These are phyloP conservation scores for Conistra vaccinii DNA, from an alignment of 2,888 invertebrate species.

Conservation along the genomic window DNA sequence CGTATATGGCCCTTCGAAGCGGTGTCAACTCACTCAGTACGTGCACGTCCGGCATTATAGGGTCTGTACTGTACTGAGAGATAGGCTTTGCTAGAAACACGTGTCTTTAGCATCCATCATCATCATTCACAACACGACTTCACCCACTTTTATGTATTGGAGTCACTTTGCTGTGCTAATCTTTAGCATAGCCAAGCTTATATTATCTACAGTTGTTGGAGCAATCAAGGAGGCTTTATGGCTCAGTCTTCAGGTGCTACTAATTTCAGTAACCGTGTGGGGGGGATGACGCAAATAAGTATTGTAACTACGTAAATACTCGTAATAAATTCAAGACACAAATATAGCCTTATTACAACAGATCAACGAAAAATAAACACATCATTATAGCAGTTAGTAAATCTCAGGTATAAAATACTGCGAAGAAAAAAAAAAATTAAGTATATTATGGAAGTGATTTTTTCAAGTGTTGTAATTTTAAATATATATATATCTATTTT, in stretches of 20 bases:
- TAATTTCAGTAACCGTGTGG: neutral
- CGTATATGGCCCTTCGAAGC: slow-evolving; percentile 61
- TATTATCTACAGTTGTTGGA: too few relatives aligned
- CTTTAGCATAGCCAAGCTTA: neutral
- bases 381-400: too few relatives aligned
- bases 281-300: neutral
- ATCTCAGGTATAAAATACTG: too few relatives aligned
- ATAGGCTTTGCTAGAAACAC: slow-evolving; percentile 38
- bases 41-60: slow-evolving; percentile 70
- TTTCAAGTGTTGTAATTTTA: neutral
- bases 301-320: neutral
- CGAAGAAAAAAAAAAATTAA: too few relatives aligned
- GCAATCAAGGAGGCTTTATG: neutral
- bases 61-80: slow-evolving; percentile 48
- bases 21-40: slow-evolving; percentile 59
- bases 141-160: neutral
- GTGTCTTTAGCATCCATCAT: neutral
- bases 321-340: too few relatives aligned
- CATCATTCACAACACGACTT: neutral
- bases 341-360: too few relatives aligned
- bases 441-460: neutral
- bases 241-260: neutral
- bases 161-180: neutral
- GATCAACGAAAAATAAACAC: too few relatives aligned
- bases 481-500: too few relatives aligned